Conservation (phyloP, 2,888 invertebrate genomes). For the Dinocampus coccinellae region DNA sequence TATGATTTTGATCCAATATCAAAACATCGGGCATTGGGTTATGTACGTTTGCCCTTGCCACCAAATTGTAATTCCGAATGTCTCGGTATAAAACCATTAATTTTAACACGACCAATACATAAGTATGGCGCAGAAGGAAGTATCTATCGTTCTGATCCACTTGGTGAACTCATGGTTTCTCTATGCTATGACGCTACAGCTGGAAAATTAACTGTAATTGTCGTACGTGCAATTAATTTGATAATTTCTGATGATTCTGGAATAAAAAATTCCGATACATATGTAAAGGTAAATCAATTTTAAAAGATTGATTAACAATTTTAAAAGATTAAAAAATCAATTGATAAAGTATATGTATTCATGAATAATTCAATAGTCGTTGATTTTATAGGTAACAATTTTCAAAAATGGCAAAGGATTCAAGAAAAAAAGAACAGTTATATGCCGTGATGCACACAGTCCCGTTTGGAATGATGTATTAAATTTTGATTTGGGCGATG, state of each 20-base stretch:
- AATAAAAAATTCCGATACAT: conserved; percentile 68
- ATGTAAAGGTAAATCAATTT: conserved; percentile 70
- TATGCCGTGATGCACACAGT: conserved; percentile 69
- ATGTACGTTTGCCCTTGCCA: conserved; percentile 73
- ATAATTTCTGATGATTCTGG: conserved; percentile 66
- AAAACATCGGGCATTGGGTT: conserved; percentile 77
- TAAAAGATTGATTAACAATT: no score
- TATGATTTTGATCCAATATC: conserved; percentile 78
- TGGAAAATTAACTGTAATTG: conserved; percentile 74
- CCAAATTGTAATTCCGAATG: conserved; percentile 70
- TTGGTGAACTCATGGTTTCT: conserved; percentile 74
- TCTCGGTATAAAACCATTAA: conserved; percentile 71
- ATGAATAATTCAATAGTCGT: neutral
- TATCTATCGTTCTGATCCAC: conserved; percentile 69
- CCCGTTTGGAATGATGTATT: conserved; percentile 73
- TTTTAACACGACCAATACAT: conserved; percentile 73
- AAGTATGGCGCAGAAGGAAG: conserved; percentile 72
- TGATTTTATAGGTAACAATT: conserved; percentile 60
- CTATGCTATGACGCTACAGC: conserved; percentile 73
- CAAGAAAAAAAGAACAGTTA: conserved; percentile 72
- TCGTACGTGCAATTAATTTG: conserved; percentile 73
- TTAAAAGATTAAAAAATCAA: no score
- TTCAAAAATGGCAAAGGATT: conserved; percentile 68
- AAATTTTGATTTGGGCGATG: conserved; percentile 71
- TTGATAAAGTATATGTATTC: no score